phyloP scores from a whole-genome alignment of 2,888 invertebrate species.

The Caenorhabditis imperialis region DNA sequence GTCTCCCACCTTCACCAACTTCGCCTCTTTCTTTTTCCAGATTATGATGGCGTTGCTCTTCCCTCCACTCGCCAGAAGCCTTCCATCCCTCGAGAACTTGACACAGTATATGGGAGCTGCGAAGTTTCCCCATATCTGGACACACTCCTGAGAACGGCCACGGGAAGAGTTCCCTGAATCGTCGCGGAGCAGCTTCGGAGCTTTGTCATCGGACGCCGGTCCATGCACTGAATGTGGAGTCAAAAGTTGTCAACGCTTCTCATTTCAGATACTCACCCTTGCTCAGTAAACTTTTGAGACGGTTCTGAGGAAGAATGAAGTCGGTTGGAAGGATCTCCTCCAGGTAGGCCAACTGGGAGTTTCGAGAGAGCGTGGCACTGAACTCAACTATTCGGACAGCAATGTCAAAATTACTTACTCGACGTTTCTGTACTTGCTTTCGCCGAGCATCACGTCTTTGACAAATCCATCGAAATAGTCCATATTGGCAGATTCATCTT shows the following conservation, averaged over 20 bases:
- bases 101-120: conserved; percentile 63
- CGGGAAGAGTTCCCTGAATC: not conserved
- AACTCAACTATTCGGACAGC: conserved; percentile 2
- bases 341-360: conserved; percentile 36
- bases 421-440: conserved; percentile 20
- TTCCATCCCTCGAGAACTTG: conserved; percentile 70
- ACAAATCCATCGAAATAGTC: conserved; percentile 20
- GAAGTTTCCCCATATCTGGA: conserved; percentile 47
- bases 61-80: conserved; percentile 66
- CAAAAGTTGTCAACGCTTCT: not conserved
- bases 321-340: conserved; percentile 42
- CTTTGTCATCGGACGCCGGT: conserved; percentile 32
- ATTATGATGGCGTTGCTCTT: conserved; percentile 61
- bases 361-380: conserved; percentile 2
- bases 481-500: not conserved
- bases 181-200: conserved; percentile 25
- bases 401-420: conserved; percentile 19
- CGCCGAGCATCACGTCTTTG: conserved; percentile 26
- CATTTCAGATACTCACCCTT: conserved; percentile 23
- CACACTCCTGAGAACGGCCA: not conserved
- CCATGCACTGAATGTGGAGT: conserved; percentile 20
- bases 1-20: conserved; percentile 11
- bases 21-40: conserved; percentile 54
- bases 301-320: conserved; percentile 54
- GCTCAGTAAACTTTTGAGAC: conserved; percentile 42